These are phyloP conservation scores for Coregonus ussuriensis DNA, from an alignment of 2,797 vertebrate species.

Conservation along the genomic window DNA sequence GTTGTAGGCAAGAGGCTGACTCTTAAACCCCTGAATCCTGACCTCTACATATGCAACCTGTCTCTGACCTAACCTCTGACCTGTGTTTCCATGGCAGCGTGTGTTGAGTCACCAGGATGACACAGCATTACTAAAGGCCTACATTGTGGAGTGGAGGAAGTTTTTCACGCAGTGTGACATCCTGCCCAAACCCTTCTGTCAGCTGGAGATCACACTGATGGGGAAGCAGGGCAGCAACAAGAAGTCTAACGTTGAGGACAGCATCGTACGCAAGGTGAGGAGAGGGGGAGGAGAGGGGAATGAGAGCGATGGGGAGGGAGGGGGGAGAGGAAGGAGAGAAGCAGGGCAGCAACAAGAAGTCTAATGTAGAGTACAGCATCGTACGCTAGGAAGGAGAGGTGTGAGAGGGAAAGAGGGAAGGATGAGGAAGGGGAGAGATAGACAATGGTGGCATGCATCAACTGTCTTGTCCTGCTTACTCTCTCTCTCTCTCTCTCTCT, in stretches of 20 bases:
- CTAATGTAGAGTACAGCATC: constrained; percentile 87
- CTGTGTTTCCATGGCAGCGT: constrained; percentile 88
- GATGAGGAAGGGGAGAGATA: background rate
- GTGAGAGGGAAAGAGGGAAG: background rate
- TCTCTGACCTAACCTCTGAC: background rate
- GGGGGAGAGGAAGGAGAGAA: constrained; percentile 65
- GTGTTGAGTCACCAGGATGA: constrained; percentile 97
- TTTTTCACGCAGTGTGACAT: constrained; percentile 98
- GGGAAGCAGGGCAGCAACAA: constrained; percentile 92
- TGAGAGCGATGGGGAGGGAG: constrained; percentile 82
- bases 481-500: background rate
- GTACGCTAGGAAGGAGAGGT: constrained; percentile 50
- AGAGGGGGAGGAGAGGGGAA: constrained; percentile 82
- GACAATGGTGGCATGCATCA: no score
- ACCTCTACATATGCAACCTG: background rate
- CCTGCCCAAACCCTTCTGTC: constrained; percentile 95
- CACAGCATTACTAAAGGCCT: constrained; percentile 93
- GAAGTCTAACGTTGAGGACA: constrained; percentile 95
- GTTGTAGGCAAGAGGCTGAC: background rate
- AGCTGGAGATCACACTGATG: constrained; percentile 91
- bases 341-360: constrained; percentile 85
- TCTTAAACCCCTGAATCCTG: no score
- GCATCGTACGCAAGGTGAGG: constrained; percentile 95
- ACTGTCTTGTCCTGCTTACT: background rate
- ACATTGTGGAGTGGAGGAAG: constrained; percentile 97